Evolutionary conservation across 2,797 vertebrate genomes (phyloP).

Genomic region (Betta splendens): DNA sequence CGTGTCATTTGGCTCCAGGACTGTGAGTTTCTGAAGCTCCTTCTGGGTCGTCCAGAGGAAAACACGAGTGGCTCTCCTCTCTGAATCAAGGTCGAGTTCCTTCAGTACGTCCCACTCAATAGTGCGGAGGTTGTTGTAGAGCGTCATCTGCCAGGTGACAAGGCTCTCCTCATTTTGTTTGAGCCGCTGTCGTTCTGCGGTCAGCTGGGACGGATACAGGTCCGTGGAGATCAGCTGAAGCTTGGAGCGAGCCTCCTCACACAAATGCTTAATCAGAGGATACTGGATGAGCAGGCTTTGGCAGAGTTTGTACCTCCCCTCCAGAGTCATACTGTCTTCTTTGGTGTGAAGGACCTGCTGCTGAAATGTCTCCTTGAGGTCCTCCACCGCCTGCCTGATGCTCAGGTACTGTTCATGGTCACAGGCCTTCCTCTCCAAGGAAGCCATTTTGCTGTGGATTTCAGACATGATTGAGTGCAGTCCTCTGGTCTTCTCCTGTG

Average conservation of each 20-base stretch:
- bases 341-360: slow-evolving; percentile 69
- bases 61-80: slow-evolving; percentile 35
- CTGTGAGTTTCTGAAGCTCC: slow-evolving; percentile 71
- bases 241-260: slow-evolving; percentile 61
- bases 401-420: slow-evolving; percentile 79
- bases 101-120: slow-evolving; percentile 69
- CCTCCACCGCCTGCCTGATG: slow-evolving; percentile 75
- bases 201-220: slow-evolving; percentile 76
- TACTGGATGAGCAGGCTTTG: slow-evolving; percentile 71
- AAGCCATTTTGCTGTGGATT: slow-evolving; percentile 75
- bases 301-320: slow-evolving; percentile 69
- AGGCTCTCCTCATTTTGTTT: slow-evolving; percentile 65
- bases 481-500: slow-evolving; percentile 67
- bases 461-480: slow-evolving; percentile 68
- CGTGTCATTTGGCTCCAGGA: slow-evolving; percentile 71
- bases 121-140: slow-evolving; percentile 68
- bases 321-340: slow-evolving; percentile 42
- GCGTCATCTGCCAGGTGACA: slow-evolving; percentile 44
- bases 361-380: slow-evolving; percentile 74
- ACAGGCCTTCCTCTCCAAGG: slow-evolving; percentile 65
- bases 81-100: slow-evolving; percentile 61
- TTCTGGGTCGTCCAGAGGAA: slow-evolving; percentile 61
- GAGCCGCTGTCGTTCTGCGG: slow-evolving; percentile 64
- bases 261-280: slow-evolving; percentile 64
- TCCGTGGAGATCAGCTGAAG: slow-evolving; percentile 73